Conservation (phyloP, 1,140 invertebrate genomes). For the Lasaia peninsularis region DNA sequence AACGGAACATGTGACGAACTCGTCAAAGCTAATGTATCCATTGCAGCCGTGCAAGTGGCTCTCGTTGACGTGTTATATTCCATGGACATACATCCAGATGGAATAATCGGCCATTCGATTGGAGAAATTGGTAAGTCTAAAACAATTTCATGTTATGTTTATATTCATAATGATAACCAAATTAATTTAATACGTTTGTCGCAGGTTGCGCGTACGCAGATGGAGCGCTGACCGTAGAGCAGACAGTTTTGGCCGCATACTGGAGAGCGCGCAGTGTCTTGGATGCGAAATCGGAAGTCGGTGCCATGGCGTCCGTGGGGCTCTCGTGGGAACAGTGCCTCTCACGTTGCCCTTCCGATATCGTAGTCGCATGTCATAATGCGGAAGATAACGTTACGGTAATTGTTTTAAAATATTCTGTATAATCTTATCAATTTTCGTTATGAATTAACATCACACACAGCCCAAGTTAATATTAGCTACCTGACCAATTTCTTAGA, state of each 20-base stretch:
- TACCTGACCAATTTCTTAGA: too few relatives aligned
- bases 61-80: not conserved
- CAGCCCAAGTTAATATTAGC: too few relatives aligned
- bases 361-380: constrained; percentile 95
- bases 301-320: constrained; percentile 91
- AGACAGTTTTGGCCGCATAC: constrained; percentile 93
- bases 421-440: too few relatives aligned
- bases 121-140: constrained; percentile 85
- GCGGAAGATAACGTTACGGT: constrained; percentile 90
- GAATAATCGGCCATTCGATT: constrained; percentile 94
- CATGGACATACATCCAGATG: not conserved
- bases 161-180: not conserved
- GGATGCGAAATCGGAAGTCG: constrained; percentile 84
- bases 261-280: constrained; percentile 91
- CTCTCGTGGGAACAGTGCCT: constrained; percentile 91
- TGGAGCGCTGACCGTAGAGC: constrained; percentile 92
- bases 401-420: too few relatives aligned
- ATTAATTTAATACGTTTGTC: not conserved
- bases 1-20: not conserved
- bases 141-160: too few relatives aligned
- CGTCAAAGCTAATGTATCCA: not conserved
- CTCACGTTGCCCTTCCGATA: constrained; percentile 83
- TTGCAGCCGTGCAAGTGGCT: constrained; percentile 1
- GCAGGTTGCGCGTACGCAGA: constrained; percentile 94
- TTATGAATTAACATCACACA: too few relatives aligned